These are phyloP conservation scores for Eulithis testata DNA, from an alignment of 2,888 invertebrate species.

Conservation along the genomic window DNA sequence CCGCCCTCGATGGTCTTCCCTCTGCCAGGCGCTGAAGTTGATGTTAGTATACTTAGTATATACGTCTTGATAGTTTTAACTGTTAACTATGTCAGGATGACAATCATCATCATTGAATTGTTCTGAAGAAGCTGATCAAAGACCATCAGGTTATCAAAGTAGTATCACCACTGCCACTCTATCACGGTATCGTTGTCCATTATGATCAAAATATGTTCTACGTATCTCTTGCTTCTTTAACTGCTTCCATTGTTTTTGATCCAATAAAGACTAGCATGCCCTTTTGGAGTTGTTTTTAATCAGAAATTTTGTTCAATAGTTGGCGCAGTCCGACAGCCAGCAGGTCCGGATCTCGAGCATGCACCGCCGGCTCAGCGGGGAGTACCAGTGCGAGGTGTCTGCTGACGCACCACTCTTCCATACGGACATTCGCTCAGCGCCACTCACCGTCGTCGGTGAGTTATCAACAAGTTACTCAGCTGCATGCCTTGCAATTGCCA, in stretches of 20 bases:
- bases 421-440: constrained; percentile 86
- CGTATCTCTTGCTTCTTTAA: no score
- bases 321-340: constrained; percentile 87
- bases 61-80: not conserved
- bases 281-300: no score
- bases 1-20: constrained; percentile 89
- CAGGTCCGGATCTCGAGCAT: constrained; percentile 88
- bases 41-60: constrained; percentile 86
- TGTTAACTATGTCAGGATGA: no score
- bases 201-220: no score
- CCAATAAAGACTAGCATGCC: no score
- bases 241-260: no score
- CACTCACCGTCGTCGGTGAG: constrained; percentile 88
- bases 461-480: constrained; percentile 13
- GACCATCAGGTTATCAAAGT: no score
- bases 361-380: constrained; percentile 86
- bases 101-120: no score
- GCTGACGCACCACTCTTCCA: constrained; percentile 89
- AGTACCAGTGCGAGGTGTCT: constrained; percentile 90
- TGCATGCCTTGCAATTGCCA: no score
- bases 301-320: constrained; percentile 59
- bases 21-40: constrained; percentile 87
- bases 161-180: no score
- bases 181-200: no score
- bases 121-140: no score